A percentile compares a stretch with the other conserved stretches of the same genome.
These are phyloP conservation scores for Dromius quadrimaculatus DNA, from an alignment of 2,888 invertebrate species.

Conservation along the genomic window DNA sequence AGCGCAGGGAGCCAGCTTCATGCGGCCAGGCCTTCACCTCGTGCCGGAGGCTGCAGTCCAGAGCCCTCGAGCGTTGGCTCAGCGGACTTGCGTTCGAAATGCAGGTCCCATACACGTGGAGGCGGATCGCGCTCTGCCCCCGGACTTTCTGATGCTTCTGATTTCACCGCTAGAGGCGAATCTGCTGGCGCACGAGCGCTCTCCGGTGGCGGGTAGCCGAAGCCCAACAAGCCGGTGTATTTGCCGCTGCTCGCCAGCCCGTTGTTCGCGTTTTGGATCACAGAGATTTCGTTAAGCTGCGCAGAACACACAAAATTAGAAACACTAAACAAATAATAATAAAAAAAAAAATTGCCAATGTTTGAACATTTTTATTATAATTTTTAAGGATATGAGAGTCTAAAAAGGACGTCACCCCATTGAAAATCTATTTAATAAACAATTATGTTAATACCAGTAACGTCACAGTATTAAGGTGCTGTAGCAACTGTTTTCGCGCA, in stretches of 20 bases:
- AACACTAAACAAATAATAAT: neutral
- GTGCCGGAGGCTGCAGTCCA: slow-evolving; percentile 72
- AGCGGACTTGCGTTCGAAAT: slow-evolving; percentile 69
- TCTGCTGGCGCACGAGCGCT: slow-evolving; percentile 68
- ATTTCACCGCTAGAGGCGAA: slow-evolving; percentile 65
- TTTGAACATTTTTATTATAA: neutral
- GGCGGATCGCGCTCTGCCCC: slow-evolving; percentile 68
- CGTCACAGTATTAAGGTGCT: no score
- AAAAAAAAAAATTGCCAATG: neutral
- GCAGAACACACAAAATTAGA: slow-evolving; percentile 57
- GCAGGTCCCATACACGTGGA: slow-evolving; percentile 70
- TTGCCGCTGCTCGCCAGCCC: slow-evolving; percentile 72
- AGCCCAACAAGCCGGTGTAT: slow-evolving; percentile 83
- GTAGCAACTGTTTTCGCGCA: no score
- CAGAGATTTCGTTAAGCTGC: slow-evolving; percentile 85
- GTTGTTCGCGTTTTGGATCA: slow-evolving; percentile 81
- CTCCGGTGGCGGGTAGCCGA: slow-evolving; percentile 75
- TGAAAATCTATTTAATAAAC: no score
- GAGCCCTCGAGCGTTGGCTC: slow-evolving; percentile 64
- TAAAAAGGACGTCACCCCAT: no score
- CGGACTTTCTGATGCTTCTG: slow-evolving; percentile 66
- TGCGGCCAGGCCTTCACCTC: slow-evolving; percentile 81
- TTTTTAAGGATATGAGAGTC: no score
- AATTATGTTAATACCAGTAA: no score
- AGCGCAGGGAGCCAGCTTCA: slow-evolving; percentile 63